Evolutionary conservation across 2,888 invertebrate genomes (phyloP).

Genomic region (Gastracanthus pulcherrimus): DNA sequence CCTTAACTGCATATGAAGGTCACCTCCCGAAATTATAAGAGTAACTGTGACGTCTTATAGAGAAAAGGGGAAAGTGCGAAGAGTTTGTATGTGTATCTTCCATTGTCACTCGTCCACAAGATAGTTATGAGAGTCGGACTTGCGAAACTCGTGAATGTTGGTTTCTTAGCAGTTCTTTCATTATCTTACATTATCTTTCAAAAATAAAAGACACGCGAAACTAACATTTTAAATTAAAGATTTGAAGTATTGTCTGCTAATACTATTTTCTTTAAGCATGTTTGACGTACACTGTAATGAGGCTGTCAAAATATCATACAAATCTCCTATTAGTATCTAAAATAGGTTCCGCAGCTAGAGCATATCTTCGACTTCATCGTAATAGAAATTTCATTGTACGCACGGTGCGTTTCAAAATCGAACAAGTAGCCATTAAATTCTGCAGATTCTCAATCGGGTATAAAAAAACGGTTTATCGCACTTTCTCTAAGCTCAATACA

Average conservation of each 20-base stretch:
- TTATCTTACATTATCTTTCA: too few relatives aligned
- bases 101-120: neutral
- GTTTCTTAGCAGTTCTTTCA: too few relatives aligned
- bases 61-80: constrained; percentile 30
- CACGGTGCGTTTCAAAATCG: constrained; percentile 16
- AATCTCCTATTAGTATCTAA: neutral
- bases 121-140: too few relatives aligned
- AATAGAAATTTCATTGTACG: constrained; percentile 21
- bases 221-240: too few relatives aligned
- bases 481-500: constrained; percentile 1
- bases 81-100: neutral
- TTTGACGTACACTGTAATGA: too few relatives aligned
- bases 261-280: too few relatives aligned
- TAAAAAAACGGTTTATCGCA: constrained; percentile 35
- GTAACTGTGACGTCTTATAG: too few relatives aligned
- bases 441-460: constrained; percentile 7
- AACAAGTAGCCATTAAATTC: constrained; percentile 4
- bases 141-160: too few relatives aligned
- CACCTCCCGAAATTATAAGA: neutral
- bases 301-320: too few relatives aligned
- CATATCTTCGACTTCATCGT: neutral
- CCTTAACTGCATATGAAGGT: neutral
- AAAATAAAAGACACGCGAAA: too few relatives aligned
- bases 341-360: neutral
- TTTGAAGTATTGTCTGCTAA: too few relatives aligned